A percentile compares a stretch with the other conserved stretches of the same genome.
Evolutionary conservation across 2,113 vertebrate genomes (phyloP).

Genomic region (Peromyscus californicus): DNA sequence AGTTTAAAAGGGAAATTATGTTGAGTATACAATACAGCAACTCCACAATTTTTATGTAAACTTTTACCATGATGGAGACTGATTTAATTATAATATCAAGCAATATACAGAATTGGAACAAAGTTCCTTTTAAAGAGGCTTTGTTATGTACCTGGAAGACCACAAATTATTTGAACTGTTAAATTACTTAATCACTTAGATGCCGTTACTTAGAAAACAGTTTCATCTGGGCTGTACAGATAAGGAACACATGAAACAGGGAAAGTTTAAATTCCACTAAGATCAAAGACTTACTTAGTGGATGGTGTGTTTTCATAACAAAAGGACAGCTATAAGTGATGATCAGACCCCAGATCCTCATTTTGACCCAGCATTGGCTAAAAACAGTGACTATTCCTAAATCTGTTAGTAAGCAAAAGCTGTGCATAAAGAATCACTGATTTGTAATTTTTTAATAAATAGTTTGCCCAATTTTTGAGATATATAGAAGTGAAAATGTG

Average conservation of each 20-base stretch:
- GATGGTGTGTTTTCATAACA: neutral
- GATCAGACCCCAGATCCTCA: neutral
- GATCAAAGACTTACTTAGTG: neutral
- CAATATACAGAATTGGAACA: neutral
- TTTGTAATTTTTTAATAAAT: neutral
- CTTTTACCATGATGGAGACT: neutral
- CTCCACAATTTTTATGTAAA: neutral
- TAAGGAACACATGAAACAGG: neutral
- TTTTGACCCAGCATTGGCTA: neutral
- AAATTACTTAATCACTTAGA: neutral
- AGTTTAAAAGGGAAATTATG: neutral
- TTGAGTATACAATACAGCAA: neutral
- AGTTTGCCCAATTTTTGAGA: neutral
- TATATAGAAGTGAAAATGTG: neutral
- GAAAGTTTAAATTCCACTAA: neutral
- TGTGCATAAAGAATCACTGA: neutral
- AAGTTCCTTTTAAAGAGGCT: neutral
- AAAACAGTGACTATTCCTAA: neutral
- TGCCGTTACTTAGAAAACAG: neutral
- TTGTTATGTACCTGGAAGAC: neutral
- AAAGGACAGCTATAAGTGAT: neutral
- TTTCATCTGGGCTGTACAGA: neutral
- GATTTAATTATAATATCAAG: neutral
- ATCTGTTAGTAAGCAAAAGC: neutral
- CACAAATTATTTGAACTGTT: neutral